These are phyloP conservation scores for Stenolophus ochropezus DNA, from an alignment of 2,888 invertebrate genomes.

Conservation along the genomic window DNA sequence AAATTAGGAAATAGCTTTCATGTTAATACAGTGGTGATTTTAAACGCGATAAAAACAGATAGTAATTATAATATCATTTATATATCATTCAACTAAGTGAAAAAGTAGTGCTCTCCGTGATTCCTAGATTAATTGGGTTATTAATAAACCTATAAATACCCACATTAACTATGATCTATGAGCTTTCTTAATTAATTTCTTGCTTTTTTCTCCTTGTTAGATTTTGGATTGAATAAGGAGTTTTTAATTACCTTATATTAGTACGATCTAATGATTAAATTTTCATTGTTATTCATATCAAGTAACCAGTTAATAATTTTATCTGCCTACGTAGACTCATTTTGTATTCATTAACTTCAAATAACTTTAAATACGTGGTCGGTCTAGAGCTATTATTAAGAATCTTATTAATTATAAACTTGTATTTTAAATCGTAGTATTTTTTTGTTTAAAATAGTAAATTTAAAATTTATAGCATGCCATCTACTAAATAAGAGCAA, in stretches of 20 bases:
- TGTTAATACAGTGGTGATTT: background rate
- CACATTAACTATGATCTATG: slow-evolving; percentile 51
- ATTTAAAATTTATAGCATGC: background rate
- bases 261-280: background rate
- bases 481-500: background rate
- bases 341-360: slow-evolving; percentile 15
- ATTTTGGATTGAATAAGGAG: slow-evolving; percentile 40
- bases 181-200: slow-evolving; percentile 52
- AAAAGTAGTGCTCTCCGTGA: slow-evolving; percentile 23
- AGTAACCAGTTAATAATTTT: background rate
- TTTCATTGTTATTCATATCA: slow-evolving; percentile 21
- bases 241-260: slow-evolving; percentile 52
- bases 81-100: slow-evolving; percentile 29
- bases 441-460: background rate
- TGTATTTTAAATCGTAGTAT: background rate
- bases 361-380: slow-evolving; percentile 8
- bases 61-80: slow-evolving; percentile 49
- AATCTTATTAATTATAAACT: slow-evolving; percentile 1
- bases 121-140: slow-evolving; percentile 47
- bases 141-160: slow-evolving; percentile 56
- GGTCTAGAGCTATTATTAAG: background rate
- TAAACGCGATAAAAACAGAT: background rate
- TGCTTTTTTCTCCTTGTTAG: slow-evolving; percentile 27
- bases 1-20: background rate
- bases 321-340: slow-evolving; percentile 16